Base-by-base conservation (phyloP, 2,113 vertebrate genomes). In the Butastur rufipennis region DNA sequence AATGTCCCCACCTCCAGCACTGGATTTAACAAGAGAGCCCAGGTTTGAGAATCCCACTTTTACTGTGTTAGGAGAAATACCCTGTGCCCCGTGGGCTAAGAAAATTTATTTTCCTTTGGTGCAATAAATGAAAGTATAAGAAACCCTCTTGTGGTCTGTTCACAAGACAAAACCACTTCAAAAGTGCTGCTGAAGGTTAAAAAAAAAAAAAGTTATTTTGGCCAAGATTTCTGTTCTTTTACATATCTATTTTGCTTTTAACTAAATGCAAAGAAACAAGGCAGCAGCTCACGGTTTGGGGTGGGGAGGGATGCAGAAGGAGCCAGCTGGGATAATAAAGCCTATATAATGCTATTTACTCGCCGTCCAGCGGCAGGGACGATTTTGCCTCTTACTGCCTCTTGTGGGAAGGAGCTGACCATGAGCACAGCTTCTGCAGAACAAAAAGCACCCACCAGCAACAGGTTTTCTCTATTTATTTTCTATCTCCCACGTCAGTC, bases 341-440 rank as follows among this genome's bases (percentile, higher is more conserved):
- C 20, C n/a, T 17, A 8, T 16, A 20, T 11, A 42, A 62, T 1
- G 3, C 31, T 23, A 42, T 55, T 40, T 62, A 71, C 29, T 53
- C 1, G 9, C 34, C 3, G 1, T 47, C 36, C 58, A 29, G 58
- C 2, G 2, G n/a, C 48, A 36, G 56, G 53, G 25, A 70, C 4
- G 8, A 47, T 15, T 66, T n/a, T 34, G 16, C 21, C 45, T 70
- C 73, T 55, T 27, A 1, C 13, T 4, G 1, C 17, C 50, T 47
- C 1, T 0, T 7, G 13, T 1, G 2, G 48, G 67, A 56, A 1
- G 1, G 17, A 70, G 43, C 11, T 1, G 38, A 83, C 43, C 50
- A 59, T 0, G 1, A 45, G 10, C 12, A 7, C 45, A 56, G 25
- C 36, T 31, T 32, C 66, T 61, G 45, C 50, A 47, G 32, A 4